A percentile compares a stretch with the other conserved stretches of the same genome.
These are phyloP conservation scores for Abrostola tripartita DNA, from an alignment of 2,888 invertebrate species.

Conservation along the genomic window DNA sequence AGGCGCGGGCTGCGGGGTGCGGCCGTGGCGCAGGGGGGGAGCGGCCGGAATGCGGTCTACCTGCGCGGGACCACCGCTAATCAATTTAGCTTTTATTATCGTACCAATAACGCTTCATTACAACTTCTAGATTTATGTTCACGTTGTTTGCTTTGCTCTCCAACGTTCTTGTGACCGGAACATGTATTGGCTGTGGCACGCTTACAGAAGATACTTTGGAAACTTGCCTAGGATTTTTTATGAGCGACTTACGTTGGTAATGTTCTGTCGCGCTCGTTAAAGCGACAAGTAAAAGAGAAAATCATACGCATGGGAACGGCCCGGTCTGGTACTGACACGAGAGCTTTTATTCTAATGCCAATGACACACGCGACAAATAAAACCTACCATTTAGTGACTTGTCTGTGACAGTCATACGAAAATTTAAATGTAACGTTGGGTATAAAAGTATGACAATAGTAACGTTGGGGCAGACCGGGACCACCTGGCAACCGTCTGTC, in stretches of 20 bases:
- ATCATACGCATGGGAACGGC: slow-evolving; percentile 60
- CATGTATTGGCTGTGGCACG: slow-evolving; percentile 54
- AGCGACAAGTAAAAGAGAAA: slow-evolving; percentile 61
- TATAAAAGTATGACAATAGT: slow-evolving; percentile 55
- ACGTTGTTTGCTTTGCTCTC: slow-evolving; percentile 75
- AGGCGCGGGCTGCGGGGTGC: slow-evolving; percentile 45
- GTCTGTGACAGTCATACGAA: slow-evolving; percentile 52
- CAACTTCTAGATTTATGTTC: slow-evolving; percentile 76
- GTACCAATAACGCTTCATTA: slow-evolving; percentile 86
- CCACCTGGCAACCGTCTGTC: slow-evolving; percentile 73
- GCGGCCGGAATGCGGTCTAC: slow-evolving; percentile 84
- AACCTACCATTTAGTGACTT: slow-evolving; percentile 48
- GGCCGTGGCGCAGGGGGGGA: slow-evolving; percentile 54
- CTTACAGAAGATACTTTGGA: slow-evolving; percentile 61
- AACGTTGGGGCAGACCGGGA: slow-evolving; percentile 52
- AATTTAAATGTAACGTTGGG: slow-evolving; percentile 55
- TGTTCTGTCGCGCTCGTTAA: slow-evolving; percentile 61
- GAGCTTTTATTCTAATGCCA: slow-evolving; percentile 58
- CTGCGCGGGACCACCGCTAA: slow-evolving; percentile 86
- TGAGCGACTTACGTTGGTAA: slow-evolving; percentile 58
- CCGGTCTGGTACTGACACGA: slow-evolving; percentile 57
- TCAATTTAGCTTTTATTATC: slow-evolving; percentile 88
- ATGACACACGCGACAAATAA: slow-evolving; percentile 62
- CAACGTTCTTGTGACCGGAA: slow-evolving; percentile 64
- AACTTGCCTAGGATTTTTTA: slow-evolving; percentile 69